Percentiles rank a stretch among this genome's conserved stretches.
These are phyloP conservation scores for Lasius fuliginosus DNA, from an alignment of 2,888 invertebrate genomes.

Conservation along the genomic window DNA sequence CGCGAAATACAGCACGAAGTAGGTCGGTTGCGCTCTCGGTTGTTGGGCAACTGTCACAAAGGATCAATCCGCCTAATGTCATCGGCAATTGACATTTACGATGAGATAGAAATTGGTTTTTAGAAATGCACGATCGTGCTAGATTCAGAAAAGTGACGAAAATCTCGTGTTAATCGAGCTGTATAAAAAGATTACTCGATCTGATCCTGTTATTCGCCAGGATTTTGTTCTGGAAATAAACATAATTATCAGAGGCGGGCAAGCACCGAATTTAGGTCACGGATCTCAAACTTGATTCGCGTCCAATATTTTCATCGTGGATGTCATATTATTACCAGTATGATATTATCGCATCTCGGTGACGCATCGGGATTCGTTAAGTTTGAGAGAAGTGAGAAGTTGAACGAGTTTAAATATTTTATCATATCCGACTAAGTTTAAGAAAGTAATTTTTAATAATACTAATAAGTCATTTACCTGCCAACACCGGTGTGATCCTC, in stretches of 20 bases:
- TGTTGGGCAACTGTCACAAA: conserved; percentile 74
- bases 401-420: not conserved
- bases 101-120: conserved; percentile 58
- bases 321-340: conserved; percentile 14
- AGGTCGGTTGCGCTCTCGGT: conserved; percentile 70
- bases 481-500: not conserved
- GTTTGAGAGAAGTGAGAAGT: not conserved
- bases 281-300: conserved; percentile 7
- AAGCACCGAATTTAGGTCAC: conserved; percentile 4
- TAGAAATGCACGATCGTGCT: conserved; percentile 58
- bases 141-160: conserved; percentile 58
- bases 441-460: conserved; percentile 16
- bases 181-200: conserved; percentile 23
- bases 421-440: not conserved
- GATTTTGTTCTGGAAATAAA: conserved; percentile 17
- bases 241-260: not conserved
- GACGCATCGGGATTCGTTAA: not conserved
- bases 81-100: conserved; percentile 73
- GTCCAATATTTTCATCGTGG: not conserved
- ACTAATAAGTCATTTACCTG: conserved; percentile 10
- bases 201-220: conserved; percentile 12
- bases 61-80: conserved; percentile 73
- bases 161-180: conserved; percentile 52
- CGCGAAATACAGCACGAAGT: conserved; percentile 72
- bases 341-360: not conserved